Evolutionary conservation across 2,888 invertebrate genomes (phyloP), one percentile per base, ranked within the genome.

Genomic region (Drosophila paracracens): DNA sequence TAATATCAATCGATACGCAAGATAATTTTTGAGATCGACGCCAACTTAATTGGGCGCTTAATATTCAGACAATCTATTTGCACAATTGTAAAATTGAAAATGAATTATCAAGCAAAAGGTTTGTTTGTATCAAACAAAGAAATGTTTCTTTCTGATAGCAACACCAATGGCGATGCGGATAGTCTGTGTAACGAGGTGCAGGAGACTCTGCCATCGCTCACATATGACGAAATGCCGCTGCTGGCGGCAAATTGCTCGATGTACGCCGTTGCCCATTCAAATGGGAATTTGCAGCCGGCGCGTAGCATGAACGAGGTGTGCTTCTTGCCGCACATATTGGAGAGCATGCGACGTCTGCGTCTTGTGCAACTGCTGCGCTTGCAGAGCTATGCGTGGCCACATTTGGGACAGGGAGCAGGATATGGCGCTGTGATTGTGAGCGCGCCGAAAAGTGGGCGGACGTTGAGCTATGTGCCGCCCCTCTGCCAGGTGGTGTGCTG

Each of bases 381-480:
- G n/a, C 85, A 85, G 57, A 88, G 88, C 67, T 82, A 82, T 53
- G 64, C 85, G 0, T 85, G 85, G 85, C 74, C 83, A 0, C 64
- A 88, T 29, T 36, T 85, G 8, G 11, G 18, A 7, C 16, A 29
- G 4, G 76, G 74, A 0, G 8, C 46, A 0, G 68, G 38, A 0
- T 57, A 81, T 33, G 88, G 85, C 0, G 88, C 73, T 1, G 40
- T 85, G 21, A 67, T 85, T 8, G 76, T 89, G 5, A 68, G 76
- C 50, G 81, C 83, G 0, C 88, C 90, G 1, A 64, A 64, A 18
- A 89, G 90, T 50, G 85, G 85, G 7, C 88, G 89, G 10, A 82
- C 86, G 0, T 11, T 82, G 1, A 71, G 83, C 60, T 85, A 74
- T 33, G 56, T 88, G 11, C 86, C 71, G 25, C 68, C 83, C 0